phyloP scores from a whole-genome alignment of 2,113 vertebrate species.

The Manacus vitellinus region DNA sequence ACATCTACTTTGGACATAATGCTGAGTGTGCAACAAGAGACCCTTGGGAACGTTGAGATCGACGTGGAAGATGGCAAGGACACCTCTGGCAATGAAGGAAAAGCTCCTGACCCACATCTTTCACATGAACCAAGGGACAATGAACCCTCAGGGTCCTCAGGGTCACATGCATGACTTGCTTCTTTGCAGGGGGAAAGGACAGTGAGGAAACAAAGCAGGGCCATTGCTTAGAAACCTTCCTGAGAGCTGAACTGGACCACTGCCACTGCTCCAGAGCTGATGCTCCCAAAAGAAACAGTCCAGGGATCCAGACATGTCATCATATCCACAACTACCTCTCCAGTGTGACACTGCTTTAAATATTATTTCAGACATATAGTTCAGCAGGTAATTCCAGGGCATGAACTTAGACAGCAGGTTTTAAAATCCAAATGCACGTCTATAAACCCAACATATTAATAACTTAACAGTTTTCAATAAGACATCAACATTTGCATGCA shows the following conservation, averaged over 20 bases:
- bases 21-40: not conserved
- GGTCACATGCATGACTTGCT: not conserved
- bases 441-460: conserved; percentile 77
- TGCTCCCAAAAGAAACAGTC: not conserved
- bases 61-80: not conserved
- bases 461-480: conserved; percentile 79
- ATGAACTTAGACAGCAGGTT: conserved; percentile 13
- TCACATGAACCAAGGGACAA: not conserved
- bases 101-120: not conserved
- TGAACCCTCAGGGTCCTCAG: not conserved
- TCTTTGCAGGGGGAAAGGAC: not conserved
- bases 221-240: not conserved
- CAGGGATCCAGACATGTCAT: not conserved
- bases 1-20: not conserved
- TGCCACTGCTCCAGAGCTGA: not conserved
- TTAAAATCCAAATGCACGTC: conserved; percentile 47
- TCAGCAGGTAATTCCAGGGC: conserved; percentile 20
- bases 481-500: conserved; percentile 80
- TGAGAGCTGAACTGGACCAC: not conserved
- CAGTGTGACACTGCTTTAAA: not conserved
- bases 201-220: not conserved
- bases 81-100: not conserved
- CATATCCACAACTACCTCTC: not conserved
- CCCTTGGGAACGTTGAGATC: not conserved
- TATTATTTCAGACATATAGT: not conserved